These are phyloP conservation scores for Theonella swinhoei DNA, from an alignment of 37 sponge, comb jelly and placozoan species.

Conservation along the genomic window DNA sequence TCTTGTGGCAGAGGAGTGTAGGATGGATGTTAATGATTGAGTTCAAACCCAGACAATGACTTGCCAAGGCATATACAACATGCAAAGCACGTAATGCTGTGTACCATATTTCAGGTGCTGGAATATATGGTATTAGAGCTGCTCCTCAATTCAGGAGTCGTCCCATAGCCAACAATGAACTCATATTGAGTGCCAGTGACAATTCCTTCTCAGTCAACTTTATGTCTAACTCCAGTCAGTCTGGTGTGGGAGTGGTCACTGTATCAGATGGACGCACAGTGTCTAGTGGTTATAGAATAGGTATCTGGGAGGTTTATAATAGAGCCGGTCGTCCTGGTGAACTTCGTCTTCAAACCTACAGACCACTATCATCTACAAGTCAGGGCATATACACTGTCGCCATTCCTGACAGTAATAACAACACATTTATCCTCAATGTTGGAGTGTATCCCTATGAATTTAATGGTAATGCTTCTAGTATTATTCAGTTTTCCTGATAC, in stretches of 20 bases:
- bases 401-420: neutral
- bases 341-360: neutral
- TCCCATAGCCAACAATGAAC: neutral
- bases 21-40: too few species aligned
- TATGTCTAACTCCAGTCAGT: neutral
- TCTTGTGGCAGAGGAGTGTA: too few species aligned
- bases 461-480: neutral
- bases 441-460: neutral
- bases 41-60: too few species aligned
- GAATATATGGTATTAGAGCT: neutral
- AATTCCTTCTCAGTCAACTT: neutral
- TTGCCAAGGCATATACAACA: too few species aligned
- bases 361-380: neutral
- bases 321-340: neutral
- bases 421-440: neutral
- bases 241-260: neutral
- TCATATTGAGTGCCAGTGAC: neutral
- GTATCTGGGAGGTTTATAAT: neutral
- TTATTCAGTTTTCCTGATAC: too few species aligned
- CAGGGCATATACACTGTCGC: neutral
- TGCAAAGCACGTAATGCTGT: neutral
- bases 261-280: neutral
- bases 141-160: neutral
- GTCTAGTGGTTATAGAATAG: neutral
- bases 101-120: neutral